These are phyloP conservation scores for Drosophila kanekoi DNA, from an alignment of 2,888 invertebrate genomes.

Conservation along the genomic window DNA sequence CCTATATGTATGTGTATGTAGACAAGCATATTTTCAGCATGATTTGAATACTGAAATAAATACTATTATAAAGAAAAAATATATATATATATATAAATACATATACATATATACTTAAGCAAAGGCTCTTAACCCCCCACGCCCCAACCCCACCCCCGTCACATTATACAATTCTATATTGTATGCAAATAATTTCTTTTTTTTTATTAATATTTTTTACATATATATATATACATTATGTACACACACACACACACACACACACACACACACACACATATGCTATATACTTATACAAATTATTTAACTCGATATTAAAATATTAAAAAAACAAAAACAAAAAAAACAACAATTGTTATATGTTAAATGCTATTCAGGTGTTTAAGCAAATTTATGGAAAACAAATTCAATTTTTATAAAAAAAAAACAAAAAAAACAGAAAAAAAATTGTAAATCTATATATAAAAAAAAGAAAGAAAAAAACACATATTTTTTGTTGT, in stretches of 20 bases:
- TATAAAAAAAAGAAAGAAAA: conserved; percentile 26
- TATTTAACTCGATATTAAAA: conserved; percentile 55
- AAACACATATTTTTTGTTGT: conserved; percentile 43
- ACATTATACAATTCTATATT: conserved; percentile 11
- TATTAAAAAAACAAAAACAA: conserved; percentile 20
- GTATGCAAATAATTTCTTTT: conserved; percentile 5
- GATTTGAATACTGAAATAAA: no score
- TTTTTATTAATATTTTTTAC: conserved; percentile 23
- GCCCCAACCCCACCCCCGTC: not conserved
- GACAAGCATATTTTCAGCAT: conserved; percentile 4
- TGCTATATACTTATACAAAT: conserved; percentile 29
- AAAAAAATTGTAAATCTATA: conserved; percentile 14
- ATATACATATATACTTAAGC: not conserved
- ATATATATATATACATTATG: conserved; percentile 24
- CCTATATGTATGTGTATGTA: no score
- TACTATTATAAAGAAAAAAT: no score
- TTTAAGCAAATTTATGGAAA: conserved; percentile 39
- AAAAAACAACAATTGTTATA: conserved; percentile 43
- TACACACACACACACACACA: conserved; percentile 13
- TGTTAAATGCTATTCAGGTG: conserved; percentile 39
- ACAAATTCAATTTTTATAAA: conserved; percentile 22
- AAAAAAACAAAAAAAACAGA: not conserved
- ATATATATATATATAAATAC: no score
- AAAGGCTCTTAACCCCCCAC: not conserved
- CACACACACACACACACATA: conserved; percentile 17